A percentile compares a stretch with the other conserved stretches of the same genome.
Conservation (phyloP, 2,888 invertebrate species). For the Rhyacophila evoluta region DNA sequence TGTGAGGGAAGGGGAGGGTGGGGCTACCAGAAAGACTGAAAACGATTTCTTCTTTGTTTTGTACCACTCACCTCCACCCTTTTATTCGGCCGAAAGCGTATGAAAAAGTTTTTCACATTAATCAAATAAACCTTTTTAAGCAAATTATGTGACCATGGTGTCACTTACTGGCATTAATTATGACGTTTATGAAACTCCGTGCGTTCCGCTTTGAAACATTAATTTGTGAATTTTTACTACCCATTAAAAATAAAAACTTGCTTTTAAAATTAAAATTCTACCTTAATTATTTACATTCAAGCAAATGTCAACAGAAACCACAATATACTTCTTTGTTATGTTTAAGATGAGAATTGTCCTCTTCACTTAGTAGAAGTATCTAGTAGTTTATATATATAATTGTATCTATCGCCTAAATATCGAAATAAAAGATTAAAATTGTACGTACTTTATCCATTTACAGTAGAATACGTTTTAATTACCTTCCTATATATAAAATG, state of each 20-base stretch:
- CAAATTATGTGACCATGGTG: constrained; percentile 33
- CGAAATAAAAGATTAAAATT: no score
- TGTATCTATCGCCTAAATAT: no score
- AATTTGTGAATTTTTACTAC: constrained; percentile 9
- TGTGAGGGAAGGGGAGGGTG: not conserved
- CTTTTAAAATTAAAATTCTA: not conserved
- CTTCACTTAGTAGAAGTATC: no score
- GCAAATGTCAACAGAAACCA: not conserved
- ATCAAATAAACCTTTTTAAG: constrained; percentile 36
- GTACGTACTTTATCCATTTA: no score
- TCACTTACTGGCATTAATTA: constrained; percentile 39
- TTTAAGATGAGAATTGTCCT: constrained; percentile 5
- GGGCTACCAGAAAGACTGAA: not conserved
- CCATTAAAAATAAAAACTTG: not conserved
- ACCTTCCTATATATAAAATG: no score
- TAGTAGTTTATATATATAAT: no score
- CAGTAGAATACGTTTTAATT: no score
- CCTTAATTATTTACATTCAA: not conserved
- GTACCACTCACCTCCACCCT: not conserved
- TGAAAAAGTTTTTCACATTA: constrained; percentile 40
- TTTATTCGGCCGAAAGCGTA: constrained; percentile 20
- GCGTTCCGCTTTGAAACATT: not conserved
- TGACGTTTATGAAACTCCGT: constrained; percentile 25
- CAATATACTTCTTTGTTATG: not conserved
- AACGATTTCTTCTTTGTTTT: constrained; percentile 25